Percentiles rank a stretch among this genome's conserved stretches.
Conservation (phyloP, 2,797 vertebrate genomes). For the Octomys mimax region DNA sequence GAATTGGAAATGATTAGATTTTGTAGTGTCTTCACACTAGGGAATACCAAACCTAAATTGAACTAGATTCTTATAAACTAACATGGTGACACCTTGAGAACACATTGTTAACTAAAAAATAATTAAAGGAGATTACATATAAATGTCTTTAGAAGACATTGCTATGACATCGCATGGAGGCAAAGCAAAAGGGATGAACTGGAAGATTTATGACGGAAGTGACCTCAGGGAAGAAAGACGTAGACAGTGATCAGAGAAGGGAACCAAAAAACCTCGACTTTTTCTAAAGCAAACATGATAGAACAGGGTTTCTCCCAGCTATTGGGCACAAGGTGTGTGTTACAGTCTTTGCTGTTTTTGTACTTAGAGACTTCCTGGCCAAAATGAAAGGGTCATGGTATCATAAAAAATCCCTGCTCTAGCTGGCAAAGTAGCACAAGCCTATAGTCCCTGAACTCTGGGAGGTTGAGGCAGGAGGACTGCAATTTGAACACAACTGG, state of each 20-base stretch:
- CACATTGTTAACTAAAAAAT: background rate
- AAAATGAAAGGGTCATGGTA: background rate
- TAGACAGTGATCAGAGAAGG: background rate
- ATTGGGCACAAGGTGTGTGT: background rate
- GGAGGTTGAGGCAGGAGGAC: background rate
- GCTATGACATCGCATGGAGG: background rate
- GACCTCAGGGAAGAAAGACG: background rate
- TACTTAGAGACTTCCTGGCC: background rate
- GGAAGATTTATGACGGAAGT: background rate
- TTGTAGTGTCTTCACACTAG: background rate
- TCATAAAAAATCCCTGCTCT: background rate
- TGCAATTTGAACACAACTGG: background rate
- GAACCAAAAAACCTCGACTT: background rate
- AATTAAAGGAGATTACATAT: background rate
- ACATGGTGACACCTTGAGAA: background rate
- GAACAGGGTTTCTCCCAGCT: background rate
- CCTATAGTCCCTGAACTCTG: background rate
- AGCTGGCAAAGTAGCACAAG: background rate
- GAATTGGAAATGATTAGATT: background rate
- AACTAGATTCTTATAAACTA: slow-evolving; percentile 2
- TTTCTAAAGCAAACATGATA: background rate
- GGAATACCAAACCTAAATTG: background rate
- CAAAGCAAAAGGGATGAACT: background rate
- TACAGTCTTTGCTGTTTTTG: background rate
- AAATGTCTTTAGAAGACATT: slow-evolving; percentile 2